These are phyloP conservation scores for Trilocha varians DNA, from an alignment of 2,888 invertebrate genomes.

Conservation along the genomic window DNA sequence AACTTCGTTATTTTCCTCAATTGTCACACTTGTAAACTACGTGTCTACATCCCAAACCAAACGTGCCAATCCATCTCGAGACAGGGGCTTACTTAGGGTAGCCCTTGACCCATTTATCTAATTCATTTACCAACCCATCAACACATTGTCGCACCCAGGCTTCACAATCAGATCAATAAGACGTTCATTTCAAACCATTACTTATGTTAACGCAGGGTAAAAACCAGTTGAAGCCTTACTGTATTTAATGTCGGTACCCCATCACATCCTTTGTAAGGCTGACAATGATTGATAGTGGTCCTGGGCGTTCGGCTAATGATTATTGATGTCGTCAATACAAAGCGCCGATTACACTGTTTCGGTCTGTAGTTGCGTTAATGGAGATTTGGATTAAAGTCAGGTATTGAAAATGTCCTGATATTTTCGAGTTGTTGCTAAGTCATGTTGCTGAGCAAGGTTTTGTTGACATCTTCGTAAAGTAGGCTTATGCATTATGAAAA, in stretches of 20 bases:
- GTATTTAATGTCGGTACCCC: constrained; percentile 17
- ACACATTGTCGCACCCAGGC: no score
- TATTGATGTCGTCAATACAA: constrained; percentile 15
- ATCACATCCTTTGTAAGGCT: constrained; percentile 17
- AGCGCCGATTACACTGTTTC: constrained; percentile 6
- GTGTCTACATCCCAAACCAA: no score
- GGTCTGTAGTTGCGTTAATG: constrained; percentile 10
- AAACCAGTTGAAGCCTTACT: constrained; percentile 15
- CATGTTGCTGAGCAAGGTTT: neutral
- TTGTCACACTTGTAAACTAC: no score
- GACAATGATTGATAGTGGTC: constrained; percentile 24
- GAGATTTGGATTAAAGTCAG: neutral
- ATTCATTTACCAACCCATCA: no score
- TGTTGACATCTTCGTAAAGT: neutral
- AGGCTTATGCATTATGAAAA: neutral
- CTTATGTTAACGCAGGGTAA: no score
- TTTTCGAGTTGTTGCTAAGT: neutral
- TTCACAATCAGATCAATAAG: no score
- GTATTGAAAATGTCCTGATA: neutral
- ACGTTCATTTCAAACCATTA: no score
- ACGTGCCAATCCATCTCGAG: no score
- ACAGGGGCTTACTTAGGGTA: no score
- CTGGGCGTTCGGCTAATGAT: constrained; percentile 20
- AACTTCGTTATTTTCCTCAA: no score
- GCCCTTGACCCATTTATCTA: no score